Evolutionary conservation across 2,888 invertebrate genomes (phyloP).

Genomic region (Incurvaria masculella): DNA sequence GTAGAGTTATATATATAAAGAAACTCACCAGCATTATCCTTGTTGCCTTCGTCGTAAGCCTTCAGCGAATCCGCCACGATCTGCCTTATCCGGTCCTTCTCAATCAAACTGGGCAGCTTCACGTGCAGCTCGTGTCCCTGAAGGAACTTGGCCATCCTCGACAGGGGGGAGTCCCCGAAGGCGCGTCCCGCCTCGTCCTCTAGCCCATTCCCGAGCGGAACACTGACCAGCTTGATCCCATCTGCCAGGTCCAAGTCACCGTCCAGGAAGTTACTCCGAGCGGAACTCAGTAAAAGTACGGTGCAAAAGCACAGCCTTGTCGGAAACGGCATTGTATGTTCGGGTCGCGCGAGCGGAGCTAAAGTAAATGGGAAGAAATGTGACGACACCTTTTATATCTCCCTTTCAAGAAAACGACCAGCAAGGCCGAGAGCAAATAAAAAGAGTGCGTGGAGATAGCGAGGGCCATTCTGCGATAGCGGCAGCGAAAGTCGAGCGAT

Average conservation of each 20-base stretch:
- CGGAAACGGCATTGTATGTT: not conserved
- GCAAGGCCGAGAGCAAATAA: not conserved
- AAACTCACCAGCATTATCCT: constrained; percentile 49
- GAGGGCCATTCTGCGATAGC: not conserved
- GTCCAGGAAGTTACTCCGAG: constrained; percentile 26
- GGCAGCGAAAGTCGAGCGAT: no score
- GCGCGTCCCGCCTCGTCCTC: constrained; percentile 42
- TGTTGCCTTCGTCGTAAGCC: constrained; percentile 42
- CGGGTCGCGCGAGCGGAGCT: no score
- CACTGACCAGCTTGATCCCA: constrained; percentile 61
- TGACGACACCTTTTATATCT: not conserved
- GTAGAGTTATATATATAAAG: not conserved
- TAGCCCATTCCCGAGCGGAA: constrained; percentile 44
- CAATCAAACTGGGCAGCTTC: constrained; percentile 65
- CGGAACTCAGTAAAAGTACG: constrained; percentile 22
- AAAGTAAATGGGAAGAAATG: not conserved
- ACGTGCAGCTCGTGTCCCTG: constrained; percentile 71
- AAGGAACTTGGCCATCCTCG: constrained; percentile 62
- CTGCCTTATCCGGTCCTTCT: constrained; percentile 61
- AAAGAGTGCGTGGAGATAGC: not conserved
- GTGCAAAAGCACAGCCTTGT: constrained; percentile 5
- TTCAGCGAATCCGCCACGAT: constrained; percentile 53
- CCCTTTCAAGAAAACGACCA: not conserved
- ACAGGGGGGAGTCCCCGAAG: constrained; percentile 52
- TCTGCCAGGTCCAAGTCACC: constrained; percentile 59